Conservation (phyloP, 2,113 vertebrate genomes). For the Danionella cerebrum region DNA sequence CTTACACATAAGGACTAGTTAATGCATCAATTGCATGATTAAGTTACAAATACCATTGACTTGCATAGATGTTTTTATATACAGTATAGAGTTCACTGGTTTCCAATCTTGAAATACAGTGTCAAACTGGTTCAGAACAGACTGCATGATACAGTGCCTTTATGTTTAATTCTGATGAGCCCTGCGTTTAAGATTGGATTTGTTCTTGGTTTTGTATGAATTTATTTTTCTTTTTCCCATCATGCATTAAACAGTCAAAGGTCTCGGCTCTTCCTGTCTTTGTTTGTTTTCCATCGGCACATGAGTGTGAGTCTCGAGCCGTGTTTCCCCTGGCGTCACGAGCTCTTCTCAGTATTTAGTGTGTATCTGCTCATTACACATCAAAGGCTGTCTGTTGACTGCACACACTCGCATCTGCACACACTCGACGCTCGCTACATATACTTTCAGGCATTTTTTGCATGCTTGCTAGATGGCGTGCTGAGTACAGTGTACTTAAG, state of each 20-base stretch:
- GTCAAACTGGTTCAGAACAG: too few relatives aligned
- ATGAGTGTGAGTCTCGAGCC: neutral
- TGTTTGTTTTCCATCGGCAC: neutral
- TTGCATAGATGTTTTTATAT: too few relatives aligned
- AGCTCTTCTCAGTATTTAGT: neutral
- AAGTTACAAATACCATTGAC: too few relatives aligned
- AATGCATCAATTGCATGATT: too few relatives aligned
- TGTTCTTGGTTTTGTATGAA: neutral
- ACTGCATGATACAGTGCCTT: too few relatives aligned
- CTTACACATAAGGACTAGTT: too few relatives aligned
- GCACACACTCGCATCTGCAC: neutral
- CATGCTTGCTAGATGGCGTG: slow-evolving; percentile 39
- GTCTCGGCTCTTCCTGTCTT: neutral
- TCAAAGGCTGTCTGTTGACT: slow-evolving; percentile 14
- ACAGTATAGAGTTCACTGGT: too few relatives aligned
- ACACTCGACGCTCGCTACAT: slow-evolving; percentile 35
- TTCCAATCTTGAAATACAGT: too few relatives aligned
- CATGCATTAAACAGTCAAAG: neutral
- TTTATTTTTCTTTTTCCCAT: neutral
- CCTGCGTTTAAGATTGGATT: neutral
- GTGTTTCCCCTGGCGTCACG: too few relatives aligned
- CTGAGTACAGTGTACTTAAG: slow-evolving; percentile 33
- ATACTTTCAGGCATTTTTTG: slow-evolving; percentile 43
- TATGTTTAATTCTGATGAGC: too few relatives aligned
- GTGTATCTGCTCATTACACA: slow-evolving; percentile 23